Evolutionary conservation across 2,888 invertebrate species (phyloP).

Genomic region (Mactromeris polynyma): DNA sequence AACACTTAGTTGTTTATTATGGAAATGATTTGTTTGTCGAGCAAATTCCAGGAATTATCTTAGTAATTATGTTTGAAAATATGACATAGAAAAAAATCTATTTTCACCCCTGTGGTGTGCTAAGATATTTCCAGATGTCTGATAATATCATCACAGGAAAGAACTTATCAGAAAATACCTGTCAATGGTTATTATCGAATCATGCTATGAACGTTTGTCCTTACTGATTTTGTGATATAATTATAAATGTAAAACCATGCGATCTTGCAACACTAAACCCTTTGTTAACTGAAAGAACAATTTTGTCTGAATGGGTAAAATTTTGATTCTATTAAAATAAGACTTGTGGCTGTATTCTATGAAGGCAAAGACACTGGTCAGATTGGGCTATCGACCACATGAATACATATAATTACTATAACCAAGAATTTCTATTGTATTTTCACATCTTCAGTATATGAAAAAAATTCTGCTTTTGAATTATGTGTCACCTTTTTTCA

Average conservation of each 20-base stretch:
- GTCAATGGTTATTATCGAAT: neutral
- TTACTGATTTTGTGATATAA: neutral
- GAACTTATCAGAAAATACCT: neutral
- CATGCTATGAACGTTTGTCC: neutral
- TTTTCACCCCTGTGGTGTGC: neutral
- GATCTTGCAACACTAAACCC: no score
- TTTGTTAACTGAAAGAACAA: no score
- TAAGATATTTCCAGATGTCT: neutral
- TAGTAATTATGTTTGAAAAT: neutral
- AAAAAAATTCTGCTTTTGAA: no score
- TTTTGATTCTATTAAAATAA: no score
- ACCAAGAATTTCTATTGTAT: no score
- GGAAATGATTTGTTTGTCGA: neutral
- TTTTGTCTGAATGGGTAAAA: no score
- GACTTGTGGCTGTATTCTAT: no score
- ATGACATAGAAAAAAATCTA: neutral
- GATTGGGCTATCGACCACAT: no score
- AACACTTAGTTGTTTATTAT: neutral
- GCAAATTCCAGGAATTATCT: neutral
- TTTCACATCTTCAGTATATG: no score
- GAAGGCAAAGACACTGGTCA: no score
- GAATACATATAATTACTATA: no score
- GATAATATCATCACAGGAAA: neutral
- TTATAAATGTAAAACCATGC: neutral
- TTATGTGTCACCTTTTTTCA: no score